Evolutionary conservation across 2,797 vertebrate genomes (phyloP).

Genomic region (Lagocephalus sceleratus): DNA sequence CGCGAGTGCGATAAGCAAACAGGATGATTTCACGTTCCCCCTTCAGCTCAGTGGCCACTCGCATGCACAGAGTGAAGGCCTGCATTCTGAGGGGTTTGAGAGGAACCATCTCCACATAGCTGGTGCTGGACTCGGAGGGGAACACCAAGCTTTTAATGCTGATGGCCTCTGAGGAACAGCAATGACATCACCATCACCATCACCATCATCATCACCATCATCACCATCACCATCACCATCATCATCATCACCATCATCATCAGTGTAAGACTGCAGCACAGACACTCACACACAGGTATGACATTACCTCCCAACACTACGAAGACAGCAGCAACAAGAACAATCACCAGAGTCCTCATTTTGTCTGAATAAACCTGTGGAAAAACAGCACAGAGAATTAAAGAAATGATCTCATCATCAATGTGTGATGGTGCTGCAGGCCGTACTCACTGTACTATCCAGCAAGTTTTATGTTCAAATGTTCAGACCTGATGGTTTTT

Average conservation of each 20-base stretch:
- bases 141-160: constrained; percentile 40
- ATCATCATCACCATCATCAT: neutral
- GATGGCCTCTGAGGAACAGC: constrained; percentile 7
- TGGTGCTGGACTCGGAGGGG: constrained; percentile 1
- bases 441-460: too few relatives aligned
- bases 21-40: constrained; percentile 42
- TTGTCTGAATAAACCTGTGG: constrained; percentile 18
- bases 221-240: too few relatives aligned
- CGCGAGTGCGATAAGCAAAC: constrained; percentile 36
- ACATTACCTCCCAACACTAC: constrained; percentile 2
- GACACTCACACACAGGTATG: neutral
- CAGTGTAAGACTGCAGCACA: neutral
- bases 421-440: too few relatives aligned
- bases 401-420: neutral
- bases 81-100: constrained; percentile 20
- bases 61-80: constrained; percentile 65
- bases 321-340: constrained; percentile 2
- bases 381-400: neutral
- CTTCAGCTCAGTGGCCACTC: constrained; percentile 44
- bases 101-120: constrained; percentile 41
- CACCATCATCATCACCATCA: too few relatives aligned
- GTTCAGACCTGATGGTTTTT: too few relatives aligned
- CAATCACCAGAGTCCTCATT: constrained; percentile 13
- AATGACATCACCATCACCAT: neutral
- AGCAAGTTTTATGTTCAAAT: too few relatives aligned